These are phyloP conservation scores for Coelopa frigida DNA, from an alignment of 1,140 invertebrate genomes.

Conservation along the genomic window DNA sequence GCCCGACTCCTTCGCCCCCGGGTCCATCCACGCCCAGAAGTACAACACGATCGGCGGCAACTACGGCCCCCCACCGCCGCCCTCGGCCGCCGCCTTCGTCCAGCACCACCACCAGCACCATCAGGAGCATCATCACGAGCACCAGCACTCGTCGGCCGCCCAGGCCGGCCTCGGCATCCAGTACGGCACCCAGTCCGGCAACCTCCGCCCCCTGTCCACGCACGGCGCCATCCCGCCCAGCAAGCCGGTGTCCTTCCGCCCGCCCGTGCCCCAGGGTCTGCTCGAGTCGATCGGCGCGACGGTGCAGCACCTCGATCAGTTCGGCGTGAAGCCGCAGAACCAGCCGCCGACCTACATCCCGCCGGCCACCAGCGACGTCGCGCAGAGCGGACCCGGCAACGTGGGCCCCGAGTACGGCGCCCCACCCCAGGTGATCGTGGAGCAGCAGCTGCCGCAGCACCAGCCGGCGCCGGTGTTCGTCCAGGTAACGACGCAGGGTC, in stretches of 20 bases:
- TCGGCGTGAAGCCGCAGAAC: constrained; percentile 36
- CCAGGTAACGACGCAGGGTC: constrained; percentile 16
- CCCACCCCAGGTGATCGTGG: constrained; percentile 18
- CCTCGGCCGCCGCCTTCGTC: constrained; percentile 44
- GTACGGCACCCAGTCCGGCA: constrained; percentile 41
- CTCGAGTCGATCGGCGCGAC: constrained; percentile 55
- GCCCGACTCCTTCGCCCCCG: constrained; percentile 28
- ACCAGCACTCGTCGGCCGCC: constrained; percentile 14
- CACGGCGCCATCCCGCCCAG: constrained; percentile 47
- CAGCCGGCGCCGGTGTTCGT: constrained; percentile 25
- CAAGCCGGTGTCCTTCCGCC: constrained; percentile 58
- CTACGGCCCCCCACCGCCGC: constrained; percentile 43
- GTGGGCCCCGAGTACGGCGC: constrained; percentile 17
- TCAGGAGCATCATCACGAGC: constrained; percentile 14
- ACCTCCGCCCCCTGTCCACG: constrained; percentile 20
- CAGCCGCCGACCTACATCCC: constrained; percentile 54
- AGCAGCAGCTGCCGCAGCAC: constrained; percentile 31
- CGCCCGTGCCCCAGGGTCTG: constrained; percentile 59
- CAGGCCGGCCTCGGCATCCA: constrained; percentile 25
- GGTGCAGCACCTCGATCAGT: constrained; percentile 47
- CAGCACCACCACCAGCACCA: constrained; percentile 41
- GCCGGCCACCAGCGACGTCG: constrained; percentile 53
- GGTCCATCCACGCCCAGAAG: constrained; percentile 25
- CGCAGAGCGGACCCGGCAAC: constrained; percentile 22
- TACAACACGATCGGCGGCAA: constrained; percentile 30